phyloP scores from a whole-genome alignment of 35 echinoderm and acorn worm genomes.

The Heliocidaris tuberculata region DNA sequence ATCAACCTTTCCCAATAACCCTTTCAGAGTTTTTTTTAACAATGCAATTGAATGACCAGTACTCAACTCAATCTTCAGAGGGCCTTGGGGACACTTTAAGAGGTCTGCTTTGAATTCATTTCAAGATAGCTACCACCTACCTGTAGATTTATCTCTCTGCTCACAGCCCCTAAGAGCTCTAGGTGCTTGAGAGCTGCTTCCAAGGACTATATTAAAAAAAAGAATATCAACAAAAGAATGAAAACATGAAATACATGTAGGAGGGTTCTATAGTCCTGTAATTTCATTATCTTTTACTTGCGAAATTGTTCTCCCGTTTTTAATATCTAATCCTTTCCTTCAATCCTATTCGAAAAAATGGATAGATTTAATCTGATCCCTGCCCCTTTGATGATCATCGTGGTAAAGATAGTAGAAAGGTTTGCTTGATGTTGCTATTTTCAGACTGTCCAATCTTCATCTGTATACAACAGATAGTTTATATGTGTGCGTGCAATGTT shows the following conservation, averaged over 20 bases:
- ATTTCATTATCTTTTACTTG: no score
- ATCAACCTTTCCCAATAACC: no score
- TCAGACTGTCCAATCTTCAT: no score
- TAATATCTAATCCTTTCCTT: neutral
- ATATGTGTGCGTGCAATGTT: no score
- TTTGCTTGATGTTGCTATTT: no score
- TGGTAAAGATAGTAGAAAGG: no score
- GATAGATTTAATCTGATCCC: neutral
- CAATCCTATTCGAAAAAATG: neutral
- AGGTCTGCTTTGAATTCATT: neutral
- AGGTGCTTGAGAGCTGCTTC: constrained; percentile 75
- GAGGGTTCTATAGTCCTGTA: neutral
- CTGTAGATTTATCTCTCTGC: constrained; percentile 52
- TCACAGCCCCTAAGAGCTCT: constrained; percentile 76
- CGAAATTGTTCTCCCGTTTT: neutral
- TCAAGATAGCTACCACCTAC: neutral
- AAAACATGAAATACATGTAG: neutral
- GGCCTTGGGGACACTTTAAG: neutral
- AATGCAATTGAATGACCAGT: no score
- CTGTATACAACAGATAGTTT: no score
- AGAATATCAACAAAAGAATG: neutral
- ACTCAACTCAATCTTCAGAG: neutral
- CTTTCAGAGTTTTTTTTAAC: no score
- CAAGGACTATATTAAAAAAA: constrained; percentile 58
- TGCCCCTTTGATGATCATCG: neutral